These are phyloP conservation scores for Carapus acus DNA, from an alignment of 2,797 vertebrate genomes.

Conservation along the genomic window DNA sequence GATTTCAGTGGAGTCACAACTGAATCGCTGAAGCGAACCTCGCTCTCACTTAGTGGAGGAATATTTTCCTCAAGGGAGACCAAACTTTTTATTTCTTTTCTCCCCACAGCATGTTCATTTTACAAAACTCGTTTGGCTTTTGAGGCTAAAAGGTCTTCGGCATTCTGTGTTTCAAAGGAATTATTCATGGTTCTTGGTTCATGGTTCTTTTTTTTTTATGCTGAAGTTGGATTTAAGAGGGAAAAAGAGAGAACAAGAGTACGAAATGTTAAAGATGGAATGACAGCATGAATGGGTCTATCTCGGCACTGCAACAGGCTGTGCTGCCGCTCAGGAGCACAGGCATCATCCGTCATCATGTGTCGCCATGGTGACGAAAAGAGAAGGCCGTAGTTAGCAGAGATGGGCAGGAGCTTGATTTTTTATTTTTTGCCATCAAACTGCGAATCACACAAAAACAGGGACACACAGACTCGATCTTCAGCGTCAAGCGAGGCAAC, in stretches of 20 bases:
- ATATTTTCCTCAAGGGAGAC: slow-evolving; percentile 3
- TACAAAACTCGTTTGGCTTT: slow-evolving; percentile 2
- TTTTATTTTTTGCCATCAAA: too few relatives aligned
- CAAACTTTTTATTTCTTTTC: too few relatives aligned
- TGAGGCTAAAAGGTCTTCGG: too few relatives aligned
- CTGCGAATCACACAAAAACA: too few relatives aligned
- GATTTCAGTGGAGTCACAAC: not conserved
- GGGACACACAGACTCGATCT: too few relatives aligned
- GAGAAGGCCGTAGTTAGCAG: slow-evolving; percentile 4
- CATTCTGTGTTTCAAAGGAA: slow-evolving; percentile 15
- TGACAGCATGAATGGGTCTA: slow-evolving; percentile 21
- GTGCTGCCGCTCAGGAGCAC: slow-evolving; percentile 16
- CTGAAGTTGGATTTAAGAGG: slow-evolving; percentile 10
- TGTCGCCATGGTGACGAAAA: slow-evolving; percentile 32
- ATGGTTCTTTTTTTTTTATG: slow-evolving; percentile 43
- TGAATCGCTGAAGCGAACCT: too few relatives aligned
- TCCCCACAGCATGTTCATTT: slow-evolving; percentile 28
- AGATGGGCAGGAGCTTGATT: slow-evolving; percentile 11
- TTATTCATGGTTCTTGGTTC: slow-evolving; percentile 33
- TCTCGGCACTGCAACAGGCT: slow-evolving; percentile 23
- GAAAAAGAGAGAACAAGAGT: slow-evolving; percentile 13
- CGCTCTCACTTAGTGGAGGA: not conserved
- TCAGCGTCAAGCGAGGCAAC: too few relatives aligned
- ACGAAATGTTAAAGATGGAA: slow-evolving; percentile 12
- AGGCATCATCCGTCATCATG: slow-evolving; percentile 21